phyloP scores from a whole-genome alignment of 2,797 vertebrate species.

The Neoniphon sammara region DNA sequence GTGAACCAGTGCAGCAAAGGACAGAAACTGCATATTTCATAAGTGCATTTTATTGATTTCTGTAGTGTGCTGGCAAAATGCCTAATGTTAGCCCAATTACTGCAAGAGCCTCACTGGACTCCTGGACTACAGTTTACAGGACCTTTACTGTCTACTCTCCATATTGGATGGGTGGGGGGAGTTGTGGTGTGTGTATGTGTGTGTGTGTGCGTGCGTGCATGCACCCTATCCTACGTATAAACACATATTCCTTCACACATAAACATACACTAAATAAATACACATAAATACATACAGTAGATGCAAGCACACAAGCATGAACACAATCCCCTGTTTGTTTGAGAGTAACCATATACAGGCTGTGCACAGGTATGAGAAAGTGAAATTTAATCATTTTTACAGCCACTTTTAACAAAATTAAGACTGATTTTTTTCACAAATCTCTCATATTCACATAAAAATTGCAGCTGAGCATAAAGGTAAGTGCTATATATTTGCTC shows the following conservation, averaged over 20 bases:
- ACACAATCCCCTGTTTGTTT: neutral
- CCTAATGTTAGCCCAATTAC: constrained; percentile 55
- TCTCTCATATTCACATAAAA: too few relatives aligned
- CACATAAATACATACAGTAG: neutral
- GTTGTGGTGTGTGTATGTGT: constrained; percentile 5
- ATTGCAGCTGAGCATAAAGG: too few relatives aligned
- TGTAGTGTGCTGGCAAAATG: constrained; percentile 46
- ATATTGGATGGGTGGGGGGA: neutral
- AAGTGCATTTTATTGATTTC: constrained; percentile 69
- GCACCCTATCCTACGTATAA: too few relatives aligned
- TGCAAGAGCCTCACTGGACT: constrained; percentile 38
- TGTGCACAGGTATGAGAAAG: too few relatives aligned
- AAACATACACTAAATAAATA: neutral
- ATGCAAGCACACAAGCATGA: constrained; percentile 25
- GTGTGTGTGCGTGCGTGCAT: neutral
- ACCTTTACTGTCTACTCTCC: constrained; percentile 12
- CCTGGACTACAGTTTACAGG: constrained; percentile 9
- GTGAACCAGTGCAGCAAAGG: constrained; percentile 33
- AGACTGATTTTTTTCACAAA: too few relatives aligned
- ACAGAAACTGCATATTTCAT: constrained; percentile 68
- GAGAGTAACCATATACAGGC: too few relatives aligned
- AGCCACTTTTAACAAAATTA: too few relatives aligned
- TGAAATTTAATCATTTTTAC: too few relatives aligned
- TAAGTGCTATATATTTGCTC: too few relatives aligned
- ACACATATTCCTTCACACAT: too few relatives aligned